Evolutionary conservation across 2,888 invertebrate genomes (phyloP).

Genomic region (Thymelicus sylvestris): DNA sequence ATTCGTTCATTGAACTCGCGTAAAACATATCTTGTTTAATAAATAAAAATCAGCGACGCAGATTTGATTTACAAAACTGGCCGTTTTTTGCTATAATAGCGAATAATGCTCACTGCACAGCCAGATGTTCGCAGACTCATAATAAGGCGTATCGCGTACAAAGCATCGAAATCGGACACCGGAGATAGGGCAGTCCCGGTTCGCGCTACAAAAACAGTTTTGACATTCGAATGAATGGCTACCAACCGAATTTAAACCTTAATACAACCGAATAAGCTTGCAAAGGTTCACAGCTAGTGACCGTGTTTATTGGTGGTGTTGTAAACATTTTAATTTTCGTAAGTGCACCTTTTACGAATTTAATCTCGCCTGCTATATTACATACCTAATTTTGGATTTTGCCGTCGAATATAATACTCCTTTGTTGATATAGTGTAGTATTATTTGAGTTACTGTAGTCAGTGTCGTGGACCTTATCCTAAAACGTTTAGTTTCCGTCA

Average conservation of each 20-base stretch:
- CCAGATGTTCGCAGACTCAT: constrained; percentile 77
- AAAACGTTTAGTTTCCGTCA: constrained; percentile 5
- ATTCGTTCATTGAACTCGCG: constrained; percentile 45
- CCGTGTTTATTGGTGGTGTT: constrained; percentile 37
- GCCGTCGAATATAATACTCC: constrained; percentile 40
- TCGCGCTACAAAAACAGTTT: constrained; percentile 63
- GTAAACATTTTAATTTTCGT: constrained; percentile 76
- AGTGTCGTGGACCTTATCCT: constrained; percentile 20
- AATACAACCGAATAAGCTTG: constrained; percentile 42
- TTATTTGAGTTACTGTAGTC: constrained; percentile 48
- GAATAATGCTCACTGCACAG: constrained; percentile 70
- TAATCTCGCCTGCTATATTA: constrained; percentile 56
- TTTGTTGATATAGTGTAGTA: constrained; percentile 37
- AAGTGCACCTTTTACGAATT: constrained; percentile 69
- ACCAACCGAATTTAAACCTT: constrained; percentile 54
- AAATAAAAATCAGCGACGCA: constrained; percentile 45
- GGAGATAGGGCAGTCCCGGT: constrained; percentile 78
- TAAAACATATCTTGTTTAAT: constrained; percentile 45
- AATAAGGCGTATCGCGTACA: constrained; percentile 83
- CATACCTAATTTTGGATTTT: constrained; percentile 43
- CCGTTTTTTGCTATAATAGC: constrained; percentile 69
- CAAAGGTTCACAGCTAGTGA: neutral
- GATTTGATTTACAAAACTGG: constrained; percentile 49
- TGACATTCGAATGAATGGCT: constrained; percentile 52
- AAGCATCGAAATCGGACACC: constrained; percentile 83